Conservation (phyloP, 2,888 invertebrate genomes). For the Marronus borbonicus region DNA sequence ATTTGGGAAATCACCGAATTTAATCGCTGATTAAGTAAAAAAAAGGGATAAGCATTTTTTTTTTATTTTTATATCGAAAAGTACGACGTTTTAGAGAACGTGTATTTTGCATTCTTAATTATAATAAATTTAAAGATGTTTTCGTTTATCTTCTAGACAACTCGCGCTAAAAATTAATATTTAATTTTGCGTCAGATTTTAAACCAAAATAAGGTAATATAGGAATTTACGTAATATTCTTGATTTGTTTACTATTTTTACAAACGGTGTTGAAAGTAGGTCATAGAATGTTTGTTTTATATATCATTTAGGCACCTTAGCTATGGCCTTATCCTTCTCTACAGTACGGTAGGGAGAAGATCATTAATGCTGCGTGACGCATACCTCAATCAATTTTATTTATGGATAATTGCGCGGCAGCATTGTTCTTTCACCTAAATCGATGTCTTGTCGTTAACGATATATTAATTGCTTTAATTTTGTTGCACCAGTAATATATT, state of each 20-base stretch:
- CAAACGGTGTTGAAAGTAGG: conserved; percentile 20
- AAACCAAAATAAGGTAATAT: neutral
- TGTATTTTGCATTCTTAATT: neutral
- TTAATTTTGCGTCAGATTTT: neutral
- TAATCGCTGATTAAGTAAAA: neutral
- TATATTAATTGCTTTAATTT: too few species aligned
- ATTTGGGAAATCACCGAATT: too few species aligned
- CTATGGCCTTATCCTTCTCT: neutral
- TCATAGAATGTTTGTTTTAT: neutral
- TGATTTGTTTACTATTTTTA: conserved; percentile 32
- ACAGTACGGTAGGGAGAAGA: too few species aligned
- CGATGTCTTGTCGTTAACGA: too few species aligned
- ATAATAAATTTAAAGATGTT: neutral
- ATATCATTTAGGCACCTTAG: too few species aligned
- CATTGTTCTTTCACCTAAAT: too few species aligned
- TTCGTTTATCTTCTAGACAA: neutral
- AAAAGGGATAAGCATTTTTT: neutral
- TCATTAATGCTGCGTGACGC: too few species aligned
- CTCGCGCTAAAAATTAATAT: neutral
- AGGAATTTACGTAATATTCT: conserved; percentile 23
- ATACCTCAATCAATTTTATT: too few species aligned
- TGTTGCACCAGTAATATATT: too few species aligned
- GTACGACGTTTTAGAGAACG: neutral
- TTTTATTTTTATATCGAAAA: neutral
- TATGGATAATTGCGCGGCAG: too few species aligned